Conservation (phyloP, 2,113 vertebrate species). For the Otocyon megalotis region DNA sequence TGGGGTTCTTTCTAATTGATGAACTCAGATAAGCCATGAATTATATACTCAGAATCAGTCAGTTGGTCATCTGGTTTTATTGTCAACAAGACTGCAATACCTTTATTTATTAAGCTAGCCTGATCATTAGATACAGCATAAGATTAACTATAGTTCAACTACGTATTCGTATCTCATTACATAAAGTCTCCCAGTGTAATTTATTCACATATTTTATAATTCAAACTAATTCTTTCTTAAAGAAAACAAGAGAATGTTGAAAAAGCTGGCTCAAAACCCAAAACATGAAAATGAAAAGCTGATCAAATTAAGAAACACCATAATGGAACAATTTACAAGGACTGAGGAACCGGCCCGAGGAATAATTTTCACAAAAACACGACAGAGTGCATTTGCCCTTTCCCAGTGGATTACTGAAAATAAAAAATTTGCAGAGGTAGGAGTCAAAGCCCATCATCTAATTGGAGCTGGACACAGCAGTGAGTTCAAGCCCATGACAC, state of each 20-base stretch:
- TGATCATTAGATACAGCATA: background rate
- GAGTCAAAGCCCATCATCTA: constrained; percentile 91
- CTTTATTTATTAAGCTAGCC: constrained; percentile 28
- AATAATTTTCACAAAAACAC: constrained; percentile 97
- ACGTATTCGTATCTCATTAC: background rate
- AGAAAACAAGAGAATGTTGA: constrained; percentile 91
- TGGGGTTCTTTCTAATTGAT: background rate
- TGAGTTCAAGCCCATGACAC: constrained; percentile 95
- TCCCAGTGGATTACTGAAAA: constrained; percentile 95
- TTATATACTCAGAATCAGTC: background rate
- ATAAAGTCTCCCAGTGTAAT: background rate
- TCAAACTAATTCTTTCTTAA: constrained; percentile 76
- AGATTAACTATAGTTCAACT: background rate
- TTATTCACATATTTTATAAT: constrained; percentile 60
- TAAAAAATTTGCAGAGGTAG: constrained; percentile 93
- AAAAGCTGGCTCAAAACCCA: constrained; percentile 87
- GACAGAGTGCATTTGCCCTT: constrained; percentile 93
- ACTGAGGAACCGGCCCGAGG: constrained; percentile 88
- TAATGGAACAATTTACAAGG: constrained; percentile 93
- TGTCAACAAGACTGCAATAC: background rate
- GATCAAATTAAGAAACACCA: constrained; percentile 86
- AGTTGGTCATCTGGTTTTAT: background rate
- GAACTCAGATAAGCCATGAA: background rate
- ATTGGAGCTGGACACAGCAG: constrained; percentile 96
- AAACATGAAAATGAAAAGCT: constrained; percentile 94